Percentiles rank a stretch among this genome's conserved stretches.
Conservation (phyloP, 2,888 invertebrate species). For the Galerucella pusilla region DNA sequence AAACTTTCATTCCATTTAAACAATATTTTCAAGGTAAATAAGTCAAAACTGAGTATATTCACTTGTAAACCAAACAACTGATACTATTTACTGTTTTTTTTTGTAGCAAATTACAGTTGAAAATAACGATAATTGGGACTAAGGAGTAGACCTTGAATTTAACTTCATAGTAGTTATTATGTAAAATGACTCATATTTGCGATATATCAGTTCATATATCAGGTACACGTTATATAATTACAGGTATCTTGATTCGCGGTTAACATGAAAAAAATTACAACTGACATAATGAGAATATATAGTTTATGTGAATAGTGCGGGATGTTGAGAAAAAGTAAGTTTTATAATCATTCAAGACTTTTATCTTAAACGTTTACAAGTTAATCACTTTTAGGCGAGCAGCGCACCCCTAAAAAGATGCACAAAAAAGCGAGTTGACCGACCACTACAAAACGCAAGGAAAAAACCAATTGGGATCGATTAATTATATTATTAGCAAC, state of each 20-base stretch:
- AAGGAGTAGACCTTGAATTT: slow-evolving; percentile 23
- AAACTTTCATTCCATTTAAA: background rate
- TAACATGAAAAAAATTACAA: slow-evolving; percentile 3
- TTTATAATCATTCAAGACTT: background rate
- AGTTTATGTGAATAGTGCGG: background rate
- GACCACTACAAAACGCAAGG: too few species aligned
- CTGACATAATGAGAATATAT: slow-evolving; percentile 13
- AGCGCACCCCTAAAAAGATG: too few species aligned
- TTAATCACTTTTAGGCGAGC: too few species aligned
- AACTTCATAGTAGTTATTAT: slow-evolving; percentile 10
- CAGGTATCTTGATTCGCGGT: slow-evolving; percentile 15
- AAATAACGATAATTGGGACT: slow-evolving; percentile 19
- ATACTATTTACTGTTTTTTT: background rate
- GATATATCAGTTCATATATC: slow-evolving; percentile 7
- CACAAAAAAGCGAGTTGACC: too few species aligned
- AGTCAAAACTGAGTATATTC: background rate
- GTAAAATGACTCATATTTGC: slow-evolving; percentile 20
- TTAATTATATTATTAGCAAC: too few species aligned
- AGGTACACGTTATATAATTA: slow-evolving; percentile 15
- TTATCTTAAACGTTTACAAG: too few species aligned
- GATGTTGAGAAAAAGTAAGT: background rate
- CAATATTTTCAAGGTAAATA: background rate
- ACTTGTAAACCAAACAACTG: background rate
- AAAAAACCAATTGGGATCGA: too few species aligned
- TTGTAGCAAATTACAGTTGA: slow-evolving; percentile 6